phyloP scores from a whole-genome alignment of 2,797 vertebrate genomes.

The Characodon lateralis region DNA sequence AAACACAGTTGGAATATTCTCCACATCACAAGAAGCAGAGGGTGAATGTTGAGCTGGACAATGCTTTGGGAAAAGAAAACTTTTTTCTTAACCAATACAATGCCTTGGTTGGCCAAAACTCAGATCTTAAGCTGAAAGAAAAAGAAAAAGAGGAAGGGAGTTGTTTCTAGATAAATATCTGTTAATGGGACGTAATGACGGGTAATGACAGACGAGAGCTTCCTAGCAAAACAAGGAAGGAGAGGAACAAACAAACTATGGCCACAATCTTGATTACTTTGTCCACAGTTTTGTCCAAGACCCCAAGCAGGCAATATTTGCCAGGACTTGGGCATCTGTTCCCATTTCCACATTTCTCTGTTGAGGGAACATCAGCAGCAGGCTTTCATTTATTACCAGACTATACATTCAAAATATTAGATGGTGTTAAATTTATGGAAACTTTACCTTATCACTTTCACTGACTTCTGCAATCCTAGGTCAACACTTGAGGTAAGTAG shows the following conservation, averaged over 20 bases:
- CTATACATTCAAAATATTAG: neutral
- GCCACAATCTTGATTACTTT: constrained; percentile 70
- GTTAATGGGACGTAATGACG: constrained; percentile 84
- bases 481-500: constrained; percentile 51
- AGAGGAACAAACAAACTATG: constrained; percentile 80
- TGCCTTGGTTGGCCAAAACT: constrained; percentile 48
- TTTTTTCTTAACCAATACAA: constrained; percentile 65
- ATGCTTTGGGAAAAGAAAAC: constrained; percentile 40
- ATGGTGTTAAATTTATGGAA: constrained; percentile 12
- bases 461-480: constrained; percentile 6
- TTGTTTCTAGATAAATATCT: constrained; percentile 83
- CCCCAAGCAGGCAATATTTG: constrained; percentile 59
- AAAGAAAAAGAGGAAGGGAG: constrained; percentile 82
- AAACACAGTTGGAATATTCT: neutral
- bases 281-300: constrained; percentile 50
- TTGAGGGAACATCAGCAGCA: constrained; percentile 32
- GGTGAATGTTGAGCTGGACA: constrained; percentile 38
- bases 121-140: constrained; percentile 55
- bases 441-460: constrained; percentile 7
- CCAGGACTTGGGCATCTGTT: constrained; percentile 40
- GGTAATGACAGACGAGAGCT: constrained; percentile 83
- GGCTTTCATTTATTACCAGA: constrained; percentile 12
- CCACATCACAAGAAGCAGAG: constrained; percentile 12
- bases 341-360: constrained; percentile 43
- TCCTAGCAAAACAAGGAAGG: constrained; percentile 76